Evolutionary conservation across 2,113 vertebrate genomes (phyloP), one percentile per base, ranked within the genome.

Genomic region (Shinisaurus crocodilurus): DNA sequence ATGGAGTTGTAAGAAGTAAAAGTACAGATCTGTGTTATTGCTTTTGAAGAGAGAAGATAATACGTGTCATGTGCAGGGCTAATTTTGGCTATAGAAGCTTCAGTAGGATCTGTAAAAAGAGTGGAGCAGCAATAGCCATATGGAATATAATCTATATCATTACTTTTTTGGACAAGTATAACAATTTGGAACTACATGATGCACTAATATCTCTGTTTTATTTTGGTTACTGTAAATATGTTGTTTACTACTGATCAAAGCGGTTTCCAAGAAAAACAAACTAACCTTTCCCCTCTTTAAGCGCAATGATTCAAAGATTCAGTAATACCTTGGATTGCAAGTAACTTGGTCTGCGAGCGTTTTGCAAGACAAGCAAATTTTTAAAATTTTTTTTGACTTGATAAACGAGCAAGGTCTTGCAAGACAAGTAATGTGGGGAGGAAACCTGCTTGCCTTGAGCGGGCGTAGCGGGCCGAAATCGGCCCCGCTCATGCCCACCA

Each of bases 1-100:
- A 88, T 92, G 77, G 87, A 92, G 75, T 93, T 91, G 88, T 90
- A 95, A 95, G 90, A 93, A 97, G 96, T 94, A 90, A 97, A 97
- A 97, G 95, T 86, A 95, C 86, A 92, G 93, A 95, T 93, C 80
- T 92, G 70, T 92, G 89, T 92, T 94, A 92, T 92, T 95, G 92
- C 91, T 93, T 96, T 95, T 92, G 92, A 96, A 96, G 91, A 50
- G 89, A 90, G 92, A 83, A 77, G 60, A 93, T 86, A 92, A 92
- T 81, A 63, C 12, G 76, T 87, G 91, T 29, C 81, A 90, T 75
- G 67, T 90, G 93, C 92, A 95, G 32, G 32, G 77, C 92, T 90
- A 94, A 94, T 95, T 93, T 86, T 89, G 90, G 23, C 85, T 50
- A 43, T 5, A 91, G 90, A 87, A 90, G 72, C 74, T 94, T 91